Conservation (phyloP, 2,888 invertebrate genomes). For the Amphipyra tragopoginis region DNA sequence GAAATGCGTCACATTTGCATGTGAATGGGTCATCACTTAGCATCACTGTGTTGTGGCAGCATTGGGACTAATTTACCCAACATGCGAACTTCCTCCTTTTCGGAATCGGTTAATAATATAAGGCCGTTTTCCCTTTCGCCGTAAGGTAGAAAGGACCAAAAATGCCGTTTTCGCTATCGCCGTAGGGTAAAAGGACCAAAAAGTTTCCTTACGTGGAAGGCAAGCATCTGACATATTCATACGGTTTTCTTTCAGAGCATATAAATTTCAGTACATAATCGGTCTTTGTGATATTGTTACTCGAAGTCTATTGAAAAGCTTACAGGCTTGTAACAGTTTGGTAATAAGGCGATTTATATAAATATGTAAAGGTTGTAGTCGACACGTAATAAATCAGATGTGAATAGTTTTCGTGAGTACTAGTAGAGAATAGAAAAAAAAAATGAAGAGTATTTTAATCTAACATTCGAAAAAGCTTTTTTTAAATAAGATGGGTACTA, state of each 20-base stretch:
- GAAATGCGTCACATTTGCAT: too few relatives aligned
- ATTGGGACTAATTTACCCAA: too few relatives aligned
- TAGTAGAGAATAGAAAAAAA: background rate
- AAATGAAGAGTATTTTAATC: too few relatives aligned
- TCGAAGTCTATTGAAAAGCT: constrained; percentile 2
- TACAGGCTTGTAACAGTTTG: constrained; percentile 1
- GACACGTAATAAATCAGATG: constrained; percentile 6
- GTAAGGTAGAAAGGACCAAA: too few relatives aligned
- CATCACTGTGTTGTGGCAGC: too few relatives aligned
- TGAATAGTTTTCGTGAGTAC: background rate
- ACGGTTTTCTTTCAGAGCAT: constrained; percentile 3
- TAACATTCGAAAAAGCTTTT: too few relatives aligned
- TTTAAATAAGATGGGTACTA: too few relatives aligned
- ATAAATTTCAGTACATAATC: constrained; percentile 10
- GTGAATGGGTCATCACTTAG: too few relatives aligned
- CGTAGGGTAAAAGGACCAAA: constrained; percentile 3
- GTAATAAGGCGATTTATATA: constrained; percentile 3
- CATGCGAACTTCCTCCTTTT: too few relatives aligned
- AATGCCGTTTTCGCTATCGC: background rate
- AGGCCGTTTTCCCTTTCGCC: too few relatives aligned
- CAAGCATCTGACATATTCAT: constrained; percentile 3
- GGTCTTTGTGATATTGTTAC: constrained; percentile 4
- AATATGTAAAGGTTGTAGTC: constrained; percentile 1
- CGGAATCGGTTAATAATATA: too few relatives aligned
- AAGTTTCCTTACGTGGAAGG: background rate